Base-by-base conservation (phyloP, 2,113 vertebrate genomes). In the Aspiorhynchus laticeps region DNA sequence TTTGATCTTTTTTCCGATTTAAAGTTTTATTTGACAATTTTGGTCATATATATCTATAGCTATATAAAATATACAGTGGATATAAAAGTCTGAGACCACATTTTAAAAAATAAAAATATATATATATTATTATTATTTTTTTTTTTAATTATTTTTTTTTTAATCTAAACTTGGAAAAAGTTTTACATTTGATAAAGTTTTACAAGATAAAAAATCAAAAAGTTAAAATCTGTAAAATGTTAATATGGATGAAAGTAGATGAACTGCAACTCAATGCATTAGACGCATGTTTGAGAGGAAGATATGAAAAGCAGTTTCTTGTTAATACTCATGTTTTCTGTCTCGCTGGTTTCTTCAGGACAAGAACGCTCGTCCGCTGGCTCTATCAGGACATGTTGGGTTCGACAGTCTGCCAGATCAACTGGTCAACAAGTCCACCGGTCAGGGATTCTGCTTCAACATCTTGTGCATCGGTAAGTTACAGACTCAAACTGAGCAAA, bases 351-450 rank as follows among this genome's bases (percentile, higher is more conserved):
- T 1, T 31, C 6, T 76, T 92, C 91, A 96, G 92, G 95, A 91
- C 91, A 95, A 94, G 89, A 94, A 91, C 85, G 90, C 78, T 31
- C 95, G 96, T 86, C 91, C 95, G 51, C 93, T 98, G 89, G 90
- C 93, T 75, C 94, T 98, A 86, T 96, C 96, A 0, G 97, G 96
- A 3, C 97, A 97, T 88, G 97, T 98, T 90, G 97, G 97, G 8
- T 97, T 99, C 94, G 96, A 96, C 90, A 98, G 95, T 92, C 96
- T 98, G 83, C 97, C 98, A 41, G 97, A 98, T 93, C 98, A 99
- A 2, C 94, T 99, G 85, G 95, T 99, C 36, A 97, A 96, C 89
- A 97, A 96, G 90, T 98, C 97, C 71, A 95, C 96, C 86, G 95
- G 94, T 83, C 97, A 97, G 88, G 97, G 97, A 73, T 98, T 98